Evolutionary conservation across 2,797 vertebrate species (phyloP), one percentile per base, ranked within the genome.

Genomic region (Acanthurus tractus): DNA sequence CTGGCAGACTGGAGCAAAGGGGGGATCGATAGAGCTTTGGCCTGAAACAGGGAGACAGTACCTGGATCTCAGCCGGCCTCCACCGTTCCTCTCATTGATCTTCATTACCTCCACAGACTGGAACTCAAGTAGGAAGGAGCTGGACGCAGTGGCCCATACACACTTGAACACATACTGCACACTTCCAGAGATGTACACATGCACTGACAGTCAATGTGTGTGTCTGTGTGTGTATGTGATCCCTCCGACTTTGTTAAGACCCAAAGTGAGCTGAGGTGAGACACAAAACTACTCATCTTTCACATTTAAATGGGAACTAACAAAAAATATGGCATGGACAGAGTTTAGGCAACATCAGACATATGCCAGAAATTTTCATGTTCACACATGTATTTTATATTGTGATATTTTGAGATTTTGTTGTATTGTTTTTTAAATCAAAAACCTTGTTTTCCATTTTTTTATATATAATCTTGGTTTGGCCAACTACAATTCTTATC

Each of bases 1-100:
- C 72, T 91, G 88, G 88, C 88, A 93, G 92, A 90, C 86, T 90
- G 82, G 86, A 88, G 89, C 85, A 77, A 85, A 70, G 29, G 87
- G 86, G 82, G 88, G 91, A 96, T 96, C 95, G 82, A 95, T 96
- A 94, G 88, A 88, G 87, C 91, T 92, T 94, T 94, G 92, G 91
- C 88, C 93, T 89, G 90, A 89, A 90, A 93, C 93, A 90, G 88
- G 84, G 91, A 95, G 93, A 94, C 92, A 91, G 90, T 93, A 93
- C 89, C 93, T 94, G 93, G 92, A 93, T 92, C 90, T 91, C 76
- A 85, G 93, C 92, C 85, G 87, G 85, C 86, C 91, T 90, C 91
- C 83, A 89, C 92, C 86, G 86, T 91, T 89, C 89, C 88, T 93
- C 89, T 91, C 93, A 95, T 95, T 95, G 94, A 95, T 95, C 94